Evolutionary conservation across 2,797 vertebrate genomes (phyloP).

Genomic region (Phalloptychus januarius): DNA sequence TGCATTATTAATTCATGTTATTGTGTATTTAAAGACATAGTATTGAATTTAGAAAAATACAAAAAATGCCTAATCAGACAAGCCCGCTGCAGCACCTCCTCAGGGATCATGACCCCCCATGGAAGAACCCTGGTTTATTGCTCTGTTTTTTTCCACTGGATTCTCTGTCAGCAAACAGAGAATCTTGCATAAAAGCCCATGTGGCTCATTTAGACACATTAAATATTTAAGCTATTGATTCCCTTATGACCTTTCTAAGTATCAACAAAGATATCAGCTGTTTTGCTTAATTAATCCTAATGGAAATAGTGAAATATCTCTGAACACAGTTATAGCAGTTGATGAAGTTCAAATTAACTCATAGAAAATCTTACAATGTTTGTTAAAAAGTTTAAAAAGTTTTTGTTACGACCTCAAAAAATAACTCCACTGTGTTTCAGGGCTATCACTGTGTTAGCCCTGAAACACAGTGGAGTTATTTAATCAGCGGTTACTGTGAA

Average conservation of each 20-base stretch:
- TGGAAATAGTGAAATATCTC: neutral
- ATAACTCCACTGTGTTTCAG: neutral
- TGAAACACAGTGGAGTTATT: too few relatives aligned
- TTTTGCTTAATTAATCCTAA: constrained; percentile 2
- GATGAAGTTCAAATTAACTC: neutral
- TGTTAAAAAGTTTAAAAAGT: neutral
- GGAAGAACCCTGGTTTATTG: neutral
- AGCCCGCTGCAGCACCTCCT: too few relatives aligned
- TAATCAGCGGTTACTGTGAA: neutral
- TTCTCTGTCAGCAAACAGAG: neutral
- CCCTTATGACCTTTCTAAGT: neutral
- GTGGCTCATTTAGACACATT: constrained; percentile 11
- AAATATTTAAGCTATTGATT: neutral
- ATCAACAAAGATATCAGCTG: neutral
- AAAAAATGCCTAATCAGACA: too few relatives aligned
- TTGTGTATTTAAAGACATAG: too few relatives aligned
- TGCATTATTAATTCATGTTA: too few relatives aligned
- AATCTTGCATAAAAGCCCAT: neutral
- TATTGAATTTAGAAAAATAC: too few relatives aligned
- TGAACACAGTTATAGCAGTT: neutral
- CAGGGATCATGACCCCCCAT: too few relatives aligned
- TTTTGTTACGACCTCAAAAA: neutral
- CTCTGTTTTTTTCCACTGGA: neutral
- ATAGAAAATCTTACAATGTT: neutral
- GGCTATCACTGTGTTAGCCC: too few relatives aligned